Evolutionary conservation across 2,113 vertebrate species (phyloP), one percentile per base, ranked within the genome.

Genomic region (Clarias batrachus): DNA sequence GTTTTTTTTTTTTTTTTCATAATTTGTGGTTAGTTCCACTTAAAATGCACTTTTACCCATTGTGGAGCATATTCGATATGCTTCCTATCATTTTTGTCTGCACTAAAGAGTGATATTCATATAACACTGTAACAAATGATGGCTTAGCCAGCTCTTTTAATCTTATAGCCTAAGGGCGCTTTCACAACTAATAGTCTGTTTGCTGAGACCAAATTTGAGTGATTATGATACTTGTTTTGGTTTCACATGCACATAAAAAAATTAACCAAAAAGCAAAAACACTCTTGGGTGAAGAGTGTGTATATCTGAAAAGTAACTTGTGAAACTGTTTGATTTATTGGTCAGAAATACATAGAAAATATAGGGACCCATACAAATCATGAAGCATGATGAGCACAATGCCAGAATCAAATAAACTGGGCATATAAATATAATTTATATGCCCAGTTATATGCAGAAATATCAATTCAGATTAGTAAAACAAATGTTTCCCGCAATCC

Each of bases 41-140:
- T 77, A 41, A 52, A 71, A 82, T 90, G 89, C 87, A 87, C 87
- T 88, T 90, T 82, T 68, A 85, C 33, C 59, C 87, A 85, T 78
- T 63, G 62, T 86, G 82, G 86, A 87, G 85, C 87, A 82, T 87
- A 80, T 59, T 27, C 27, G 11, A 16, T 82, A 68, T 90, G 89
- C 85, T 88, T 86, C 82, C 57, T 54, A 56, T 86, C 66, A 81
- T 86, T 68, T 83, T 76, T 84, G 65, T 88, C 87, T 88, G 89
- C 84, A 88, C 89, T 90, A 90, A 82, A 81, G 56, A 62, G 63
- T 84, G 77, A 84, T 60, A 86, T 86, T 84, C 84, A 78, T 86
- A 82, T 73, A 78, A 90, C 87, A 90, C 84, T 90, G 85, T 88
- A 90, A 85, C 59, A 84, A 57, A 76, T 33, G 12, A 82, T 74